Conservation (phyloP, 2,113 vertebrate genomes). For the Collichthys lucidus region DNA sequence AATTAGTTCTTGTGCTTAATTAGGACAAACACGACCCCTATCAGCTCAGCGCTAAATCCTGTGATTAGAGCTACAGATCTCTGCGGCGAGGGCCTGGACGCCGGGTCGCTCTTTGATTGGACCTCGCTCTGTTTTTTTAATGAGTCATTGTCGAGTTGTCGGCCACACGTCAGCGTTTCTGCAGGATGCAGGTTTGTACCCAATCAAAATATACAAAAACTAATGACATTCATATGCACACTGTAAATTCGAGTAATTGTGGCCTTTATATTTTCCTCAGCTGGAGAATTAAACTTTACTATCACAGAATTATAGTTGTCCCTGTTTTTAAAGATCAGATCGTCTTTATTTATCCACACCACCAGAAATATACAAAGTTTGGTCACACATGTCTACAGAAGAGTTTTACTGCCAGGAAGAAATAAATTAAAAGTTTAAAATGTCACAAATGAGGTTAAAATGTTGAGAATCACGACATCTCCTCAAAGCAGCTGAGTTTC, state of each 20-base stretch:
- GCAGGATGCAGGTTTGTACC: background rate
- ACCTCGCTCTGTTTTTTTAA: background rate
- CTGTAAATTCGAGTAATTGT: background rate
- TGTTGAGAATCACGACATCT: too few relatives aligned
- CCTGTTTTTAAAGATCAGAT: background rate
- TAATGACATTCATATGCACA: background rate
- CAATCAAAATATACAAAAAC: background rate
- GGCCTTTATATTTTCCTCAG: background rate
- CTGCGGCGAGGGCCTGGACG: background rate
- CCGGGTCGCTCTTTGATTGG: background rate
- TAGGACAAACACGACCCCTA: constrained; percentile 58
- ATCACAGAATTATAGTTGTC: background rate
- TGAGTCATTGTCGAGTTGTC: background rate
- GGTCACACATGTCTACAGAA: too few relatives aligned
- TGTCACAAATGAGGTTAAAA: too few relatives aligned
- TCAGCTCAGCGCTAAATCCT: constrained; percentile 10
- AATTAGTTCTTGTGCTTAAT: constrained; percentile 67
- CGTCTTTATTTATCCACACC: too few relatives aligned
- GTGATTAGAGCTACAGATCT: constrained; percentile 52
- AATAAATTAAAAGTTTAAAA: too few relatives aligned
- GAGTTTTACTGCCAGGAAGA: too few relatives aligned
- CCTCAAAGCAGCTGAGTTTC: too few relatives aligned
- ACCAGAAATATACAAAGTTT: too few relatives aligned
- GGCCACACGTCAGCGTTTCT: background rate
- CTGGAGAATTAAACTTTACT: background rate